Evolutionary conservation across 2,797 vertebrate genomes (phyloP).

Genomic region (Leptodactylus fallax): DNA sequence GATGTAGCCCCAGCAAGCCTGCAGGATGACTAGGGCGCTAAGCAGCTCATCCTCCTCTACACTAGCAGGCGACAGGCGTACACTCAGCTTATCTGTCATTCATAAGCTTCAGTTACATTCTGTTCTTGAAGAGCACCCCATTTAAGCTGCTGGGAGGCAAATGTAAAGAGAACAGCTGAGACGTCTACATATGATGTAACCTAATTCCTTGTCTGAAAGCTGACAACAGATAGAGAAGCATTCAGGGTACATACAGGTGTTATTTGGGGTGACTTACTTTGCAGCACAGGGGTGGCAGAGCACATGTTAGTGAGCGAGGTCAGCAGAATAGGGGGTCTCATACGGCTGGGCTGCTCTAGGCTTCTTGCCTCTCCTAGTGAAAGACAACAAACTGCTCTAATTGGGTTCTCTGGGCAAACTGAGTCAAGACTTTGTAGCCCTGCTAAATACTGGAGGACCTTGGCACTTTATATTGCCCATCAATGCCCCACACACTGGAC

Average conservation of each 20-base stretch:
- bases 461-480: neutral
- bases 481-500: neutral
- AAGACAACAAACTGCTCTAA: slow-evolving; percentile 60
- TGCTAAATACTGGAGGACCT: neutral
- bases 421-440: neutral
- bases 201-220: neutral
- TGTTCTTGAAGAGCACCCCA: neutral
- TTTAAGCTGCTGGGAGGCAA: neutral
- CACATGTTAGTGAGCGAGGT: slow-evolving; percentile 61
- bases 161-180: neutral
- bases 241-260: slow-evolving; percentile 25
- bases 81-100: neutral
- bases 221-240: slow-evolving; percentile 2
- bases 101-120: neutral
- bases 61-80: neutral
- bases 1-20: too few species aligned
- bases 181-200: neutral
- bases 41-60: neutral
- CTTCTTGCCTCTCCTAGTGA: slow-evolving; percentile 58
- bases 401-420: slow-evolving; percentile 8
- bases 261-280: slow-evolving; percentile 60
- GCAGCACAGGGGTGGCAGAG: slow-evolving; percentile 53
- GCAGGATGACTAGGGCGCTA: neutral
- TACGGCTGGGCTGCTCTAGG: slow-evolving; percentile 44
- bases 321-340: slow-evolving; percentile 52